phyloP scores from a whole-genome alignment of 2,797 vertebrate species.

The Linurgus olivaceus region DNA sequence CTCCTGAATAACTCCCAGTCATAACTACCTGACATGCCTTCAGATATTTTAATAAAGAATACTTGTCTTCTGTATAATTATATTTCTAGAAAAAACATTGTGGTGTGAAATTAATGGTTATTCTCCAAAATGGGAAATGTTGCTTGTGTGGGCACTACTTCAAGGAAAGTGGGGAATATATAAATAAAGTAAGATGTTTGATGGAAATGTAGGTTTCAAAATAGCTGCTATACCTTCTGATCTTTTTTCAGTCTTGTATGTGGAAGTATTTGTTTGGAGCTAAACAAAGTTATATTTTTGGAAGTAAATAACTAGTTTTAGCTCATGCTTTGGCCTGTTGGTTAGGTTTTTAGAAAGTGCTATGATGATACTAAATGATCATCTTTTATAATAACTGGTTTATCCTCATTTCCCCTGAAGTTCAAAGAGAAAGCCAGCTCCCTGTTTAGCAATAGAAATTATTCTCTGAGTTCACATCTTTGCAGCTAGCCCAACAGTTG shows the following conservation, averaged over 20 bases:
- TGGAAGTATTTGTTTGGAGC: constrained; percentile 54
- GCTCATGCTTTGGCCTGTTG: constrained; percentile 50
- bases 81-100: constrained; percentile 54
- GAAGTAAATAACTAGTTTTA: constrained; percentile 57
- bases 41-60: constrained; percentile 62
- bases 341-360: constrained; percentile 46
- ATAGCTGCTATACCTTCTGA: constrained; percentile 57
- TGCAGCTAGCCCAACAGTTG: constrained; percentile 20
- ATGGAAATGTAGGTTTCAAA: constrained; percentile 59
- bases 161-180: constrained; percentile 44
- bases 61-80: constrained; percentile 50
- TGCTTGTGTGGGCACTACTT: constrained; percentile 57
- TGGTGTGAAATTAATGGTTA: constrained; percentile 58
- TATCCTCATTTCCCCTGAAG: constrained; percentile 51
- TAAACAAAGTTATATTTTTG: constrained; percentile 48
- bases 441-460: constrained; percentile 40
- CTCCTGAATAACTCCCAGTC: constrained; percentile 6
- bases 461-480: constrained; percentile 30
- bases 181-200: constrained; percentile 53
- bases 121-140: constrained; percentile 48
- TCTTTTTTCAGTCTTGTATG: constrained; percentile 53
- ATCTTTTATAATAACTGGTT: constrained; percentile 18
- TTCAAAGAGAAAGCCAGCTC: constrained; percentile 53
- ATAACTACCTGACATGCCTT: constrained; percentile 6
- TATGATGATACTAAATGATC: constrained; percentile 15